phyloP scores from a whole-genome alignment of 2,113 vertebrate species.

The Eidolon helvum region DNA sequence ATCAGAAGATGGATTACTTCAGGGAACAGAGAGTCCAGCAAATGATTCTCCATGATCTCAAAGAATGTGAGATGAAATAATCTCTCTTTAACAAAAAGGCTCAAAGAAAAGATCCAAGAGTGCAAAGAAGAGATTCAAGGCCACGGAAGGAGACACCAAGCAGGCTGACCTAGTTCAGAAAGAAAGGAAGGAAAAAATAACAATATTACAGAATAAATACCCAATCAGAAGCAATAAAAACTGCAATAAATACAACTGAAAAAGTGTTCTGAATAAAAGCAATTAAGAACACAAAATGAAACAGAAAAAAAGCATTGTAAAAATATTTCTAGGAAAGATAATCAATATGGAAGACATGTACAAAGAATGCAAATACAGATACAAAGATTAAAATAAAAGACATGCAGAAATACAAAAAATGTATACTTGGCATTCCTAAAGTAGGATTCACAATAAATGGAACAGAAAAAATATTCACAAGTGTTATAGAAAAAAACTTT shows the following conservation, averaged over 20 bases:
- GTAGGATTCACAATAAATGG: not conserved
- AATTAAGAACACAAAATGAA: not conserved
- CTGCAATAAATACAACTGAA: not conserved
- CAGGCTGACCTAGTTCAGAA: not conserved
- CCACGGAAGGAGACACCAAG: not conserved
- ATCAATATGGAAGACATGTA: not conserved
- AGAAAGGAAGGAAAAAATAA: not conserved
- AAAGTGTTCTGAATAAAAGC: not conserved
- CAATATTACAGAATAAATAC: not conserved
- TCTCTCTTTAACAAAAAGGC: not conserved
- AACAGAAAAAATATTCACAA: not conserved
- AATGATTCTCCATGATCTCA: not conserved
- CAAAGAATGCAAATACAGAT: not conserved
- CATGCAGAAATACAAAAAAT: not conserved
- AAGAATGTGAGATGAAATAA: not conserved
- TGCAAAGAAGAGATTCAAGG: not conserved
- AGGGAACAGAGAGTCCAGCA: not conserved
- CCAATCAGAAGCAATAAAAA: not conserved
- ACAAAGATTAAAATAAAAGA: not conserved
- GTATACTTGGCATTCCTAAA: not conserved
- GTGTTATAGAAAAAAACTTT: not conserved
- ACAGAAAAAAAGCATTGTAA: not conserved
- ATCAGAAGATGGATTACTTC: not conserved
- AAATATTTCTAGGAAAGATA: not conserved
- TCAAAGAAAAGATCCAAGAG: not conserved